These are phyloP conservation scores for Strigamia transsilvanica DNA, from an alignment of 2,888 invertebrate species.

Conservation along the genomic window DNA sequence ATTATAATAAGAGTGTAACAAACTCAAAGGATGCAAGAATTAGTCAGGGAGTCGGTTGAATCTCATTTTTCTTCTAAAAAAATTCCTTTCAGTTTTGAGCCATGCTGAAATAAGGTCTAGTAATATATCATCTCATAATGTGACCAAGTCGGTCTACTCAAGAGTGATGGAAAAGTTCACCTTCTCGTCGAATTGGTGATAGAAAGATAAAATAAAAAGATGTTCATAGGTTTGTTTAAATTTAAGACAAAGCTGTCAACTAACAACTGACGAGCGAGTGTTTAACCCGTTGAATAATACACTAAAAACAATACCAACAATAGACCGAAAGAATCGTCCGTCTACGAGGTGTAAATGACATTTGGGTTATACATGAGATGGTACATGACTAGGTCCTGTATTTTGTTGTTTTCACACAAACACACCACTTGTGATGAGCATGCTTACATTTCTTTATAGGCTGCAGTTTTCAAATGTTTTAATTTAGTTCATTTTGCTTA, in stretches of 20 bases:
- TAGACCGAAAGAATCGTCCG: background rate
- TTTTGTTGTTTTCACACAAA: background rate
- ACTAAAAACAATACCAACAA: background rate
- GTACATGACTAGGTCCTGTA: constrained; percentile 50
- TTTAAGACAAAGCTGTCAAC: constrained; percentile 17
- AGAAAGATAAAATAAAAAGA: constrained; percentile 17
- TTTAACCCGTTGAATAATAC: constrained; percentile 7
- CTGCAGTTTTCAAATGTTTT: constrained; percentile 22
- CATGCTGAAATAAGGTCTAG: constrained; percentile 51
- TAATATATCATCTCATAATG: constrained; percentile 54
- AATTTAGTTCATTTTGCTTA: constrained; percentile 13
- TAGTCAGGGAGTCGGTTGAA: background rate
- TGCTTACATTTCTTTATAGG: background rate
- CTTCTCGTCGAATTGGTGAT: constrained; percentile 52
- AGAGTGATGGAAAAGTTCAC: constrained; percentile 52
- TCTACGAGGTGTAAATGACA: constrained; percentile 42
- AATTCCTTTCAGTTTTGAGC: constrained; percentile 52
- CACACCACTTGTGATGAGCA: background rate
- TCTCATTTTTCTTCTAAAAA: background rate
- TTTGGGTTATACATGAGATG: constrained; percentile 51
- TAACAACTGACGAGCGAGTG: constrained; percentile 30
- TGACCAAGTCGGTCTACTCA: constrained; percentile 52
- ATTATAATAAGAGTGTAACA: background rate
- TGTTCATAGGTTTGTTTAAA: constrained; percentile 20
- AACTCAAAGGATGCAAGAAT: background rate